Evolutionary conservation across 2,888 invertebrate species (phyloP), one percentile per base, ranked within the genome.

Genomic region (Megalurothrips usitatus): DNA sequence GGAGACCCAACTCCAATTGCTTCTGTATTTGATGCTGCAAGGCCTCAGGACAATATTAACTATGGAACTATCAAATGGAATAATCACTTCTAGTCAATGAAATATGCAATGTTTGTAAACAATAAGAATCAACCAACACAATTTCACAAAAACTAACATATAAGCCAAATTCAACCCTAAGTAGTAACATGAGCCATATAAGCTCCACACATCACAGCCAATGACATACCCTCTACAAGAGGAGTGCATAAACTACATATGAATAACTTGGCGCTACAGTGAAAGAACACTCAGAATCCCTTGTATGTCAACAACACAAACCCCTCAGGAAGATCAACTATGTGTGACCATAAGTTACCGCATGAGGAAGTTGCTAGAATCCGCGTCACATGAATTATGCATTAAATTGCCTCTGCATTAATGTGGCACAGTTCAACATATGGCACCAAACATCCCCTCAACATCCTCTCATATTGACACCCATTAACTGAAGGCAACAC

Each of bases 201-300:
- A 26, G 68, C 68, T 75, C 68, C 68, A 75, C 68, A 26, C 68
- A 75, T 26, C 68, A 75, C 68, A 75, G 68, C 68, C 68, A 75
- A 75, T 75, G 68, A 75, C 68, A 75, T 26, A 75, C 68, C 68
- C 68, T 75, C 68, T 75, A 75, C 68, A 23, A 75, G 68, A 75
- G 68, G 68, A 75, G 68, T 75, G 68, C 68, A 75, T 75, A 75
- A 75, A 75, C 68, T 75, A 75, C 68, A 75, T 75, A 75, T 58
- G 58, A 58, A 58, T 75, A 75, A 75, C 68, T 75, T 75, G 68
- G 68, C 68, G 23, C 68, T 75, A 75, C 12, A 26, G 23, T 75
- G 68, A 75, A 17, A 58, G 58, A 58, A 58, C 58, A 58, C 19
- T 58, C 19, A 58, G 58, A 58, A 58, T 12, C 68, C 68, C 68